phyloP scores from a whole-genome alignment of 2,113 vertebrate genomes.

The Silurus glanis region DNA sequence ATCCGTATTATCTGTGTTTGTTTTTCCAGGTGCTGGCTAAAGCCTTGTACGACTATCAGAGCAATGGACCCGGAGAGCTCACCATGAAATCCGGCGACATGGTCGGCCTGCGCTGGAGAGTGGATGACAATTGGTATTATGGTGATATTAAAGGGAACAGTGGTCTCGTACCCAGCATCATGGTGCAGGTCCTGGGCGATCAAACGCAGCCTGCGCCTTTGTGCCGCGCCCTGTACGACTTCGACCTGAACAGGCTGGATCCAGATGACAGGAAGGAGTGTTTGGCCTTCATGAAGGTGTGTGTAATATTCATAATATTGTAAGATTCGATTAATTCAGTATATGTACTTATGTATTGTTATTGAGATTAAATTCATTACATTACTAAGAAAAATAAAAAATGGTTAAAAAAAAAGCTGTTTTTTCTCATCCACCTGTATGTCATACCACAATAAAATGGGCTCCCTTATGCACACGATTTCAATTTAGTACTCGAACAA shows the following conservation, averaged over 20 bases:
- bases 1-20: slow-evolving; percentile 31
- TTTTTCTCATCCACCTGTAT: neutral
- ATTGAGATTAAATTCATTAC: neutral
- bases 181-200: slow-evolving; percentile 74
- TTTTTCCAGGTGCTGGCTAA: slow-evolving; percentile 76
- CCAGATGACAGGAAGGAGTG: slow-evolving; percentile 73
- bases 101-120: slow-evolving; percentile 73
- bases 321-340: no score
- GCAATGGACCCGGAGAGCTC: slow-evolving; percentile 75
- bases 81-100: slow-evolving; percentile 77
- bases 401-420: neutral
- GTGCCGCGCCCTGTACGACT: slow-evolving; percentile 81
- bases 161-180: slow-evolving; percentile 70
- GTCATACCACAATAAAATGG: neutral
- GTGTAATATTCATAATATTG: slow-evolving; percentile 36
- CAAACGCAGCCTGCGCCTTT: slow-evolving; percentile 74
- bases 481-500: neutral
- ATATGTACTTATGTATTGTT: no score
- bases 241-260: slow-evolving; percentile 74
- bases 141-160: slow-evolving; percentile 73
- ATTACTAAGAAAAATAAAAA: neutral
- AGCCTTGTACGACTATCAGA: slow-evolving; percentile 74
- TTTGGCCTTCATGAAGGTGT: slow-evolving; percentile 81
- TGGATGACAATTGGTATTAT: slow-evolving; percentile 80
- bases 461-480: neutral